Evolutionary conservation across 2,888 invertebrate species (phyloP), one percentile per base, ranked within the genome.

Genomic region (Apamea anceps): DNA sequence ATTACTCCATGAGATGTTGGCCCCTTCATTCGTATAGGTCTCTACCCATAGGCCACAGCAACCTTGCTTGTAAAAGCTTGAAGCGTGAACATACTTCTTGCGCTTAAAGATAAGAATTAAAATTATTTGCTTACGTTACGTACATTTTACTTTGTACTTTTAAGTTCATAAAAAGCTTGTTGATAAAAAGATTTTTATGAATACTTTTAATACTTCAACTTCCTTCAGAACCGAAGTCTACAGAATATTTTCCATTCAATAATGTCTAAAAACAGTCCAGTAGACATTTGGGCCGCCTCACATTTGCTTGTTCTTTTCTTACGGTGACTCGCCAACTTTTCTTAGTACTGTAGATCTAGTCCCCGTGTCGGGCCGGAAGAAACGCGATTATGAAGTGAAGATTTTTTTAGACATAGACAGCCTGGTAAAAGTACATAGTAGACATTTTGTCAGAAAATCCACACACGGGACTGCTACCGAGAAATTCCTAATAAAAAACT

Each of bases 291-390:
- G 90, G 84, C 74, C 86, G 78, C 5, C 71, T 75, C 57, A 66
- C 60, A 79, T 87, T 85, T 85, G 80, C 75, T 77, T 75, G 75
- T 88, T 88, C 86, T 75, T 79, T 85, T 80, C 75, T 75, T 71
- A 60, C 70, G 65, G 81, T 88, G 86, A 88, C 81, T 88, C 76
- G 79, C 74, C 80, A 82, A 80, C 72, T 88, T 85, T 85, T 67
- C 78, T 80, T 81, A 84, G 80, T n/a, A n/a, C n/a, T n/a, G n/a
- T 76, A 84, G 62, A 79, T 81, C 77, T 85, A 87, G 80, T 77
- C 32, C 42, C 45, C 63, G 66, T 63, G 82, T 80, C 21, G 78
- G 80, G 91, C 88, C 81, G 88, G 8, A 8, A 68, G 68, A 75
- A n/a, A 3, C 10, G 72, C 81, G 76, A 21, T 2, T 21, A 5